These are phyloP conservation scores for Danio aesculapii DNA, from an alignment of 2,797 vertebrate genomes.

Conservation along the genomic window DNA sequence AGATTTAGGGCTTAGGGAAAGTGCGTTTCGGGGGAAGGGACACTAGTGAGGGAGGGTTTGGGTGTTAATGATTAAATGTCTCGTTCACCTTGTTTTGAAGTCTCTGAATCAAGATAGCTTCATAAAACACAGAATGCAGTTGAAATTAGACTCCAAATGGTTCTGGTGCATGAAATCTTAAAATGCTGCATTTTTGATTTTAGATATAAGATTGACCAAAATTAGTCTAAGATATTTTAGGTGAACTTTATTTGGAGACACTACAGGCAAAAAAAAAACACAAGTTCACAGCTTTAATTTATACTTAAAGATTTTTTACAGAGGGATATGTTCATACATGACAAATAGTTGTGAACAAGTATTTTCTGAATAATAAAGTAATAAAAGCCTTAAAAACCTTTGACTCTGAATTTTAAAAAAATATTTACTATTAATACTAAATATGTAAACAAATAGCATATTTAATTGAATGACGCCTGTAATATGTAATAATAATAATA, in stretches of 20 bases:
- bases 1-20: conserved; percentile 28
- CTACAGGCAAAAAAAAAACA: too few species aligned
- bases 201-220: neutral
- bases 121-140: conserved; percentile 26
- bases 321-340: too few species aligned
- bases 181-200: neutral
- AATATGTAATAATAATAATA: too few species aligned
- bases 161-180: neutral
- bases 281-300: too few species aligned
- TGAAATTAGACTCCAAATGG: neutral
- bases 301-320: too few species aligned
- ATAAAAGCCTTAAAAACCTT: too few species aligned
- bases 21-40: conserved; percentile 37
- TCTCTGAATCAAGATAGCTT: conserved; percentile 17
- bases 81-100: conserved; percentile 19
- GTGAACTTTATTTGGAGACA: neutral
- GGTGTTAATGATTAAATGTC: conserved; percentile 27
- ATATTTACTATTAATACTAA: too few species aligned
- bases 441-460: too few species aligned
- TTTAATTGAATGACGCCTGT: too few species aligned
- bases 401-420: too few species aligned
- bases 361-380: too few species aligned
- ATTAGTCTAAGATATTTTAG: neutral
- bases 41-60: conserved; percentile 30
- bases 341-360: too few species aligned